Conservation (phyloP, 2,113 vertebrate species). For the Eretmochelys imbricata region DNA sequence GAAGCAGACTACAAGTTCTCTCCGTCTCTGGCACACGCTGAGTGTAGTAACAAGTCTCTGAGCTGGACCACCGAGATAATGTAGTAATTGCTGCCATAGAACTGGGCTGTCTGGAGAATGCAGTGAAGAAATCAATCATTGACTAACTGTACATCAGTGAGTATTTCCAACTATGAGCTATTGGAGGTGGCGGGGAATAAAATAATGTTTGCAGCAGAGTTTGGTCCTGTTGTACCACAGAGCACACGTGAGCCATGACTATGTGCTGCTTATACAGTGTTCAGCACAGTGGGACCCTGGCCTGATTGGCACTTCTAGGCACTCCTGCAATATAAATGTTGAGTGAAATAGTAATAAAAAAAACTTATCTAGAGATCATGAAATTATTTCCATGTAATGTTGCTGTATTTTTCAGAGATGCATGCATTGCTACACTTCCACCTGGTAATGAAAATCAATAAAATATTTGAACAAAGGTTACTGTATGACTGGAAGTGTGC, state of each 20-base stretch:
- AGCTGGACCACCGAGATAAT: accelerated
- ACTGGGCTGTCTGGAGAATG: neutral
- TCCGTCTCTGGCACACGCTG: accelerated
- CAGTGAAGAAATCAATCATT: neutral
- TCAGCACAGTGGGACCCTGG: neutral
- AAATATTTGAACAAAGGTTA: neutral
- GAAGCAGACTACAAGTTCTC: neutral
- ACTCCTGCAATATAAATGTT: neutral
- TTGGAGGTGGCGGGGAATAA: neutral
- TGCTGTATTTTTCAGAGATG: neutral
- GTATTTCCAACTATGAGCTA: neutral
- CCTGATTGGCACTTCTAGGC: neutral
- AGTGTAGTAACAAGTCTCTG: neutral
- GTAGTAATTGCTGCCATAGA: accelerated
- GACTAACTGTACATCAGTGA: neutral
- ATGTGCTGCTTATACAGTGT: neutral
- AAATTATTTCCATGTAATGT: accelerated
- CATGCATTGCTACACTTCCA: neutral
- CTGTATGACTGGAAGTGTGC: neutral
- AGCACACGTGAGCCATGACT: neutral
- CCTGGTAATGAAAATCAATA: neutral
- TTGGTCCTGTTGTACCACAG: neutral
- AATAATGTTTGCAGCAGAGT: accelerated
- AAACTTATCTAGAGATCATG: neutral
- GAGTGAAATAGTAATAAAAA: neutral